phyloP scores from a whole-genome alignment of 2,888 invertebrate genomes.

The Spialia ferax region DNA sequence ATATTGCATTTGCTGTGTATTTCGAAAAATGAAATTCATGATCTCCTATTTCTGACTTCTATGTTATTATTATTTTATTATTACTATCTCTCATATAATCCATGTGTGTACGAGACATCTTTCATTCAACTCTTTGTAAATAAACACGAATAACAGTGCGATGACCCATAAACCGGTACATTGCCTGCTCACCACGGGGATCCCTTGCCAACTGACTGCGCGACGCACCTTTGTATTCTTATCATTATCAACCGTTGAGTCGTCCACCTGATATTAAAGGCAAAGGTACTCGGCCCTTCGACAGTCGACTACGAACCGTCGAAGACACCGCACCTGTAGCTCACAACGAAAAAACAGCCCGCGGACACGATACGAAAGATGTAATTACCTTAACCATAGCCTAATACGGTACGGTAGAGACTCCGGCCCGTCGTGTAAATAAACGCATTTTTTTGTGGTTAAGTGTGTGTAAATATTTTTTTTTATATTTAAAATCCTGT shows the following conservation, averaged over 20 bases:
- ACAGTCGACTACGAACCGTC: constrained; percentile 63
- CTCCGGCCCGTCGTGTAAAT: constrained; percentile 64
- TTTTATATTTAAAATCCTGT: constrained; percentile 76
- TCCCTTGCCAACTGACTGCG: constrained; percentile 43
- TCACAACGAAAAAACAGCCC: constrained; percentile 27
- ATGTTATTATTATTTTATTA: no score
- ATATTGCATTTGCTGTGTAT: no score
- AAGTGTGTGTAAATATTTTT: constrained; percentile 58
- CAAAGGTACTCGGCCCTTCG: constrained; percentile 56
- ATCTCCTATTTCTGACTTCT: no score
- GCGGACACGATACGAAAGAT: constrained; percentile 47
- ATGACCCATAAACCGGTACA: constrained; percentile 64
- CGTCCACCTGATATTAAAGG: constrained; percentile 74
- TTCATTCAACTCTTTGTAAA: no score
- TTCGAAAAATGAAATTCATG: no score
- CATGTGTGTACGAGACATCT: no score
- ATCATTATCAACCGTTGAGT: constrained; percentile 71
- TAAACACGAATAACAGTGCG: no score
- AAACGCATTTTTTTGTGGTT: constrained; percentile 53
- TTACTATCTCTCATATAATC: no score
- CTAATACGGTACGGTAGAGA: constrained; percentile 52
- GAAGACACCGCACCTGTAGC: constrained; percentile 46
- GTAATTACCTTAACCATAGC: constrained; percentile 49
- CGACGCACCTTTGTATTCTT: constrained; percentile 56
- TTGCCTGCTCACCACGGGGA: constrained; percentile 46